Base-by-base conservation (phyloP, 64 coral and sea anemone genomes). In the Dendronephthya gigantea region DNA sequence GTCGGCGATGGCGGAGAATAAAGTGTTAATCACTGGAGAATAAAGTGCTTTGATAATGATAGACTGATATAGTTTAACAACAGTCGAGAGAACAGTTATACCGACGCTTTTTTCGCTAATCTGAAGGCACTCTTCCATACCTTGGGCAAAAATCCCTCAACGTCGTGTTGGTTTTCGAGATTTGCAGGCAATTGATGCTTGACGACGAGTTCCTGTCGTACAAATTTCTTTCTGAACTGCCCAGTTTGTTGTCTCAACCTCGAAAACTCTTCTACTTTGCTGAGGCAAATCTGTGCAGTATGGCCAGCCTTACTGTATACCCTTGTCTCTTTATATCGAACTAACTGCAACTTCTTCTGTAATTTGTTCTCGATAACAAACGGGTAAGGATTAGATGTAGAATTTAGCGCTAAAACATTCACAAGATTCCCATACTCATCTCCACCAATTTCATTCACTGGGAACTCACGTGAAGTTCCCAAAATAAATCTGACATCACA, bases 401-500 rank as follows among this genome's bases (percentile, higher is more conserved):
- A 12, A 39, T 39, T 79, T 39, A 19, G 27, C 15, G 13, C 72
- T 19, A 79, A 79, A 29, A 79, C 17, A 33, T 15, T 39, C 30
- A 79, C 30, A 34, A 36, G 13, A 10, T 79, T 39, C 1, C 9
- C 28, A 19, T 79, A 33, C 12, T 79, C 72, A 15, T 19, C 72
- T 36, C 7, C 72, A 19, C 22, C 32, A 10, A 79, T 29, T 79
- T 79, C 72, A 29, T 8, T 39, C 3, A 19, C 32, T 17, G 72
- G 13, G 36, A 79, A 79, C 72, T 34, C 72, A 34, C 72, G 72
- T 79, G 72, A 79, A 12, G 72, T 79, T 79, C 72, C 72, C 30
- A 79, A 39, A 39, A 79, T 79, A 79, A 79, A 79, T 29, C 72
- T 79, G 36, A 36, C 30, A 29, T 79, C 72, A 79, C 72, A 79